Base-by-base conservation (phyloP, 1,140 invertebrate genomes). In the Neuroterus valhalla region DNA sequence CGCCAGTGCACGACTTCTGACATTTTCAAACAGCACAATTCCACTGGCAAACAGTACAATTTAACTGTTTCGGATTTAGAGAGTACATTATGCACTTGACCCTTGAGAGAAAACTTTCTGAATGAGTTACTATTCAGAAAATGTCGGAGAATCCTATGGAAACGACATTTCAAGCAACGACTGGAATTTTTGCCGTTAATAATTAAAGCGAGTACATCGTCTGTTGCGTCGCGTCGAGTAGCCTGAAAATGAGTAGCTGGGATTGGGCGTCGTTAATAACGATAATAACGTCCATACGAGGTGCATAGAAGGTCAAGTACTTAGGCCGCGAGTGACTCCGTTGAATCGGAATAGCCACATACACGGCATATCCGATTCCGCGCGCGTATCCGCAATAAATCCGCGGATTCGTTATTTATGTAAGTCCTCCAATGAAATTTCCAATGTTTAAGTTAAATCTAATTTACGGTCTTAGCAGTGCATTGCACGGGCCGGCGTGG, bases 371-470 rank as follows among this genome's bases (percentile, higher is more conserved):
- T 70, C 73, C 73, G 75, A 81, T 78, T 75, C 75, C 76, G 76
- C 68, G 74, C 74, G 26, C 70, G 68, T 77, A 70, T 44, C 46
- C 52, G 73, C 69, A 68, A 3, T 74, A 71, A 38, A 68, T 78
- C 79, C 80, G 74, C 76, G 78, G 75, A 75, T 76, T 72, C 78
- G 73, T 80, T 80, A 82, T 80, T 82, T 77, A 78, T 80, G 75
- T 75, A 52, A 76, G 78, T 75, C 74, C 68, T 75, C 81, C 78
- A 80, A 81, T 81, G 75, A 80, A 81, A 78, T 81, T 81, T 78
- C 74, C 80, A 79, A 77, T 80, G 82, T 80, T 81, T 81, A 80
- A 79, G 78, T 80, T 81, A 80, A 81, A 83, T 81, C 80, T 83
- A 81, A 83, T 83, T 80, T 81, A 83, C 82, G 75, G 78, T 77